Conservation (phyloP, 2,797 vertebrate genomes). For the Coluber constrictor region DNA sequence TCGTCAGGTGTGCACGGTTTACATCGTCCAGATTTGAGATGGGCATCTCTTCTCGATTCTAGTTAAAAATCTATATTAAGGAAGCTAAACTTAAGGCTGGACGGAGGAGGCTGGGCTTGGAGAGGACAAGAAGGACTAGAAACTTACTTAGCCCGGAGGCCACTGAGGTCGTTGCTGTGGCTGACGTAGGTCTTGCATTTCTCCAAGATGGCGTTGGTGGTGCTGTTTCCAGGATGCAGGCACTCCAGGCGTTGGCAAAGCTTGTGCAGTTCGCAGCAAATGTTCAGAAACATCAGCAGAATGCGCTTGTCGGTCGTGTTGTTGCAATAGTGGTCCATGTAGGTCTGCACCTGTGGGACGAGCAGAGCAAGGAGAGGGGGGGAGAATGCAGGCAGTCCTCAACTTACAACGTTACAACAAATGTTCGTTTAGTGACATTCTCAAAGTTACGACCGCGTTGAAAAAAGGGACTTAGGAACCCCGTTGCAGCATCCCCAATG, state of each 20-base stretch:
- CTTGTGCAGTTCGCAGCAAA: constrained; percentile 66
- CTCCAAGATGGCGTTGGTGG: constrained; percentile 59
- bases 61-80: not conserved
- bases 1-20: too few species aligned
- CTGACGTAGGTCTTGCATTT: constrained; percentile 71
- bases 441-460: too few species aligned
- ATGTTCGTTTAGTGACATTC: not conserved
- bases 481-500: too few species aligned
- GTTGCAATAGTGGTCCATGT: constrained; percentile 74
- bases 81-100: not conserved
- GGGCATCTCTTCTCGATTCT: too few species aligned
- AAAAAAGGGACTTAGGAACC: too few species aligned
- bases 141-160: constrained; percentile 75
- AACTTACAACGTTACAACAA: too few species aligned
- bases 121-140: not conserved
- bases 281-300: constrained; percentile 73
- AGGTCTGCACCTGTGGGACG: constrained; percentile 71
- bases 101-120: not conserved
- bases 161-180: constrained; percentile 72
- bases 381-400: too few species aligned
- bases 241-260: constrained; percentile 66
- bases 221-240: constrained; percentile 37
- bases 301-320: constrained; percentile 72
- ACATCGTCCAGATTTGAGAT: too few species aligned
- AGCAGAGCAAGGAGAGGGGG: not conserved